These are phyloP conservation scores for Platorchestia sp. DNA, from an alignment of 1,140 invertebrate species.

Conservation along the genomic window DNA sequence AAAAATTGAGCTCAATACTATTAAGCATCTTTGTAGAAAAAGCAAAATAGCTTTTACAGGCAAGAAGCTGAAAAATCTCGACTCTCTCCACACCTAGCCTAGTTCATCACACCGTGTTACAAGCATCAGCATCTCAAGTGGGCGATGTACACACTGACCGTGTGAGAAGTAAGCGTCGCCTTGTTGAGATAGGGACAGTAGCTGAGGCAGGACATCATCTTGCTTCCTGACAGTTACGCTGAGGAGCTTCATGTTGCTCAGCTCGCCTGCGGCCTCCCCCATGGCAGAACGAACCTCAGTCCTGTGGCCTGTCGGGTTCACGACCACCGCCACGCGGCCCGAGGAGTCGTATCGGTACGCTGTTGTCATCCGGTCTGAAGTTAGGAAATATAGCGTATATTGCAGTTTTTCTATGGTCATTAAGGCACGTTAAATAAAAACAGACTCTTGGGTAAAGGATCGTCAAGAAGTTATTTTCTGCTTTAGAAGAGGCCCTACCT, in stretches of 20 bases:
- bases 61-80: too few species aligned
- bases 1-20: too few species aligned
- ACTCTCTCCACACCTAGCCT: too few species aligned
- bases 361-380: constrained; percentile 64
- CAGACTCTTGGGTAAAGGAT: not conserved
- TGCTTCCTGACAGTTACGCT: not conserved
- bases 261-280: constrained; percentile 40
- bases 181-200: not conserved
- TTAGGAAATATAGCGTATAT: not conserved
- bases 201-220: not conserved
- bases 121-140: too few species aligned
- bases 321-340: constrained; percentile 69
- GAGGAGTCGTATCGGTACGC: constrained; percentile 74
- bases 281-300: constrained; percentile 62
- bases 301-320: constrained; percentile 64
- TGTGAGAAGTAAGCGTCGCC: constrained; percentile 18
- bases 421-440: not conserved
- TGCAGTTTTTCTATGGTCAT: not conserved
- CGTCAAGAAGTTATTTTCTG: not conserved
- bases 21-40: too few species aligned
- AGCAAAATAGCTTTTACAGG: too few species aligned
- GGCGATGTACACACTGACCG: not conserved
- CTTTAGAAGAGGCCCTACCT: too few species aligned
- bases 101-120: too few species aligned
- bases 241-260: not conserved